Evolutionary conservation across 2,888 invertebrate genomes (phyloP).

Genomic region (Nectonema munidae): DNA sequence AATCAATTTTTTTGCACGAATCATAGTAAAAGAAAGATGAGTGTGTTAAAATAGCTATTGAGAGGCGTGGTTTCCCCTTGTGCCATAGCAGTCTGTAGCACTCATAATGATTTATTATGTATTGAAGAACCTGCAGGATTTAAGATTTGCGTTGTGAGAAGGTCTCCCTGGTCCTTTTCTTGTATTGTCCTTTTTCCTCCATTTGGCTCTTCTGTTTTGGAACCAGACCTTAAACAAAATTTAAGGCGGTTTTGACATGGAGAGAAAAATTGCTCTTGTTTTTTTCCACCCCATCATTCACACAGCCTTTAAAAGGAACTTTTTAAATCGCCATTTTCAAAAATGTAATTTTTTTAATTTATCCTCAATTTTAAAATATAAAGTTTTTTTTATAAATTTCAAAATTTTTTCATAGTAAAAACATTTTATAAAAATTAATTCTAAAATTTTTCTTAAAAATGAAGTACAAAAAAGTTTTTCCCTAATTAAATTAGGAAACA

Average conservation of each 20-base stretch:
- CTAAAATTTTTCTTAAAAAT: too few species aligned
- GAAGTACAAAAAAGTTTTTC: too few species aligned
- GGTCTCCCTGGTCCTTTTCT: constrained; percentile 91
- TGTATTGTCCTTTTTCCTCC: constrained; percentile 94
- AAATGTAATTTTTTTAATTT: constrained; percentile 10
- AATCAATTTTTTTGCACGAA: too few species aligned
- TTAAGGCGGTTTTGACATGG: neutral
- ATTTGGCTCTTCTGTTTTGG: constrained; percentile 90
- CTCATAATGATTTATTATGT: neutral
- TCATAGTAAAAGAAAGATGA: too few species aligned
- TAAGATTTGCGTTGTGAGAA: constrained; percentile 85
- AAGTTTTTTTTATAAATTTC: too few species aligned
- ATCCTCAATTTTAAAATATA: constrained; percentile 14
- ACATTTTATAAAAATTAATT: too few species aligned
- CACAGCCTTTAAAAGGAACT: neutral
- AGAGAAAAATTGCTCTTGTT: neutral
- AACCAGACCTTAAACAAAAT: constrained; percentile 61
- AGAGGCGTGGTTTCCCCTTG: too few species aligned
- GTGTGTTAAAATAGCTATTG: too few species aligned
- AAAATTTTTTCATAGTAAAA: too few species aligned
- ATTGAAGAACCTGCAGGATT: constrained; percentile 34
- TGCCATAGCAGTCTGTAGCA: too few species aligned
- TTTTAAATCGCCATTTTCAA: constrained; percentile 8
- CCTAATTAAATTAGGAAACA: too few species aligned
- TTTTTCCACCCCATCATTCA: neutral